These are phyloP conservation scores for Campylorhamphus procurvoides DNA, from an alignment of 2,113 vertebrate species.

Conservation along the genomic window DNA sequence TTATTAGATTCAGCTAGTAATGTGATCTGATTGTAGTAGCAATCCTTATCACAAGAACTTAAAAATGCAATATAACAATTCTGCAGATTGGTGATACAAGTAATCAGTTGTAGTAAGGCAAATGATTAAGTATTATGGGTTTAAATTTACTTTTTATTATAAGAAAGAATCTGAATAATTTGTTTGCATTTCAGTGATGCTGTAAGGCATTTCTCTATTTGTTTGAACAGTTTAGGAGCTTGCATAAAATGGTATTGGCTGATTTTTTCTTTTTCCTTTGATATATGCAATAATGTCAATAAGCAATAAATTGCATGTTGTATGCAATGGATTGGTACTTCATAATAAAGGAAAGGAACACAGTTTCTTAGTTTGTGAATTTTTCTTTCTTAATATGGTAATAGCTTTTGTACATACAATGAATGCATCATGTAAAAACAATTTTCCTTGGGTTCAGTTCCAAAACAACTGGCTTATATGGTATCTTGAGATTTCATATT, in stretches of 20 bases:
- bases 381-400: background rate
- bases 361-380: background rate
- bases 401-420: background rate
- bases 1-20: background rate
- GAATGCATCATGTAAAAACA: background rate
- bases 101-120: background rate
- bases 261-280: background rate
- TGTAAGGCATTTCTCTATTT: conserved; percentile 40
- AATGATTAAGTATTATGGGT: background rate
- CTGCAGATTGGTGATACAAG: background rate
- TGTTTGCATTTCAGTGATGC: conserved; percentile 44
- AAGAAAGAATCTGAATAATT: background rate
- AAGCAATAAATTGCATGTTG: conserved; percentile 78
- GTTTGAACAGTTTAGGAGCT: conserved; percentile 42
- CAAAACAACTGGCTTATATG: background rate
- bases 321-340: conserved; percentile 53
- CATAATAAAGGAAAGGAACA: conserved; percentile 67
- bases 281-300: conserved; percentile 74
- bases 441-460: background rate
- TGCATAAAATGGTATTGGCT: conserved; percentile 30
- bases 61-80: conserved; percentile 4
- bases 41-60: background rate
- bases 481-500: background rate
- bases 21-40: background rate
- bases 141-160: conserved; percentile 1